Percentiles rank a stretch among this genome's conserved stretches.
Conservation (phyloP, 2,797 vertebrate species). For the Cyclopterus lumpus region DNA sequence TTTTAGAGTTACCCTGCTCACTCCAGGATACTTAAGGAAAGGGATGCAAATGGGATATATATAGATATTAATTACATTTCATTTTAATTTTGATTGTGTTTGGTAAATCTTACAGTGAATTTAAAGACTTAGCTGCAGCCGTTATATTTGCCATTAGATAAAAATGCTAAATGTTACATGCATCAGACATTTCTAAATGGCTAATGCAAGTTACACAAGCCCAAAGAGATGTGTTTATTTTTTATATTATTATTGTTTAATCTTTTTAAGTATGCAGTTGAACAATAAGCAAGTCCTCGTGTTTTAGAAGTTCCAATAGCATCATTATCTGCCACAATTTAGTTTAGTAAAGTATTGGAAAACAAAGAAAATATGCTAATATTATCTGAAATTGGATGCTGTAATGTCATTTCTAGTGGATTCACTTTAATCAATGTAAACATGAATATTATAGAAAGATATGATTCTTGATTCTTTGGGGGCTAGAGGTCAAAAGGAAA, state of each 20-base stretch:
- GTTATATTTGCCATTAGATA: neutral
- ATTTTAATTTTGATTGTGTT: neutral
- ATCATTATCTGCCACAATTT: neutral
- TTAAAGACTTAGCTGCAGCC: neutral
- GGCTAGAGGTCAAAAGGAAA: neutral
- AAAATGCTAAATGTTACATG: neutral
- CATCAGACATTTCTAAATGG: neutral
- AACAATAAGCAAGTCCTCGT: neutral
- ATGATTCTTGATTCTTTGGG: slow-evolving; percentile 31
- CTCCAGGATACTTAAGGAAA: neutral
- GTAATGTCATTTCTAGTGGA: neutral
- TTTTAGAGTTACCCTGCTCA: neutral
- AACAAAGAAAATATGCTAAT: slow-evolving; percentile 15
- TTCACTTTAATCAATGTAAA: neutral
- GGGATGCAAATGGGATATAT: neutral
- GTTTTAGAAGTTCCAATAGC: neutral
- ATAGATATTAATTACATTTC: neutral
- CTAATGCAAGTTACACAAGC: too few relatives aligned
- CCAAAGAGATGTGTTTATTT: too few relatives aligned
- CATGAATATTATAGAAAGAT: too few relatives aligned
- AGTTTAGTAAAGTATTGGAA: neutral
- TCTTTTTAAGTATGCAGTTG: neutral
- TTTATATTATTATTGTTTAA: too few relatives aligned
- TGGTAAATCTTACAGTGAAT: neutral
- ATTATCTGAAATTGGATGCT: neutral